Evolutionary conservation across 2,888 invertebrate genomes (phyloP).

Genomic region (Pomacea canaliculata): DNA sequence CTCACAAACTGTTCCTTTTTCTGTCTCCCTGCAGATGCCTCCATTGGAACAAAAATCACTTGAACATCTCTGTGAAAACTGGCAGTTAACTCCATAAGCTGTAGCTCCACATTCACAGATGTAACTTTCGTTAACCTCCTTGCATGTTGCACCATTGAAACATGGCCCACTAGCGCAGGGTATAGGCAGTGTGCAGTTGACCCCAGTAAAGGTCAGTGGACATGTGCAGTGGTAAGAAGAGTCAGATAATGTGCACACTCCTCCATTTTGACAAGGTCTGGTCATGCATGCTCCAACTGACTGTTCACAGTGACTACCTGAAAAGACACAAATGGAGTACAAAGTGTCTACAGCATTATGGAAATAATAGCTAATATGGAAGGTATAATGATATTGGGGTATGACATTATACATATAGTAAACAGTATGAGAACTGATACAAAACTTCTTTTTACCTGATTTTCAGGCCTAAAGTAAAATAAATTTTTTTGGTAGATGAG

Average conservation of each 20-base stretch:
- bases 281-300: constrained; percentile 37
- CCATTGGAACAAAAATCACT: constrained; percentile 25
- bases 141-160: constrained; percentile 46
- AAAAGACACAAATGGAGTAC: neutral
- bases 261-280: constrained; percentile 27
- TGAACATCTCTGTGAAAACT: constrained; percentile 17
- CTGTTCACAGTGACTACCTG: constrained; percentile 44
- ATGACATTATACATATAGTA: neutral
- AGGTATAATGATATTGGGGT: neutral
- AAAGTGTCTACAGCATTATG: neutral
- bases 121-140: constrained; percentile 27
- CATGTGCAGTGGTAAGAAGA: constrained; percentile 45
- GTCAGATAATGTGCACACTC: constrained; percentile 39
- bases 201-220: constrained; percentile 40
- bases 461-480: too few relatives aligned
- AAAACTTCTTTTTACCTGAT: too few relatives aligned
- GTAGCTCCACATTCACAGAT: constrained; percentile 32
- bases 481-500: too few relatives aligned
- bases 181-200: constrained; percentile 39
- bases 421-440: neutral
- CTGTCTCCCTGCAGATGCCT: constrained; percentile 29
- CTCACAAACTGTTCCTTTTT: constrained; percentile 39
- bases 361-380: neutral
- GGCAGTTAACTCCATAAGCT: constrained; percentile 31
- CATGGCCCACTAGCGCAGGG: constrained; percentile 53